Base-by-base conservation (phyloP, 2,888 invertebrate genomes). In the Neoaliturus tenellus region DNA sequence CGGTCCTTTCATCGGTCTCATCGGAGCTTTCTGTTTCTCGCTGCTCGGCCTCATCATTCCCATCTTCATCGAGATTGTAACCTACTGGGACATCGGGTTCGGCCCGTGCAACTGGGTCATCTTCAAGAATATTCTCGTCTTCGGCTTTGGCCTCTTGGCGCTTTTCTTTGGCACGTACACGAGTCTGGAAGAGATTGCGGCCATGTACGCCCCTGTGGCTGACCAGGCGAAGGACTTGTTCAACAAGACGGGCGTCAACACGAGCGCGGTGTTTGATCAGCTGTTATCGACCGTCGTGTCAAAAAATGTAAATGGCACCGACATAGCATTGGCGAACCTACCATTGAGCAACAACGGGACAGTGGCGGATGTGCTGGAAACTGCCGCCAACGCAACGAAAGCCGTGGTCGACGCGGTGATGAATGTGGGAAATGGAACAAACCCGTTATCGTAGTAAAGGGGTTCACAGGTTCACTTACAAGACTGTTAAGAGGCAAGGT, bases 11-110 rank as follows among this genome's bases (percentile, higher is more conserved):
- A 97, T 98, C 90, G 95, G 96, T 8, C 92, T 98, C 73, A 98
- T 98, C 86, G 98, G 98, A 86, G 98, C 98, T 62, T 95, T 98
- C 89, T 98, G 98, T 89, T 97, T 98, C 90, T 97, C 98, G 10
- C 95, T 97, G 87, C 93, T 98, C 28, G 98, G 98, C 20, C 94
- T 98, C 44, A 94, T 98, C 82, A 94, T 96, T 78, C 98, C 98
- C 0, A 96, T 94, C 0, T 92, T 96, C 84, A 95, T 98, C 86
- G 98, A 98, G 91, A 93, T 96, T 4, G 92, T 98, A 85, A 96
- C 96, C 0, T 96, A 93, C 90, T 97, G 97, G 97, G 95, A 97
- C 83, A 93, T 94, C 86, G 96, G 96, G 55, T 96, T 95, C 85
- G 96, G 96, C 6, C 91, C 91, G 67, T 92, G 90, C 86, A 93